Evolutionary conservation across 2,113 vertebrate genomes (phyloP), one percentile per base, ranked within the genome.

Genomic region (Rutilus rutilus): DNA sequence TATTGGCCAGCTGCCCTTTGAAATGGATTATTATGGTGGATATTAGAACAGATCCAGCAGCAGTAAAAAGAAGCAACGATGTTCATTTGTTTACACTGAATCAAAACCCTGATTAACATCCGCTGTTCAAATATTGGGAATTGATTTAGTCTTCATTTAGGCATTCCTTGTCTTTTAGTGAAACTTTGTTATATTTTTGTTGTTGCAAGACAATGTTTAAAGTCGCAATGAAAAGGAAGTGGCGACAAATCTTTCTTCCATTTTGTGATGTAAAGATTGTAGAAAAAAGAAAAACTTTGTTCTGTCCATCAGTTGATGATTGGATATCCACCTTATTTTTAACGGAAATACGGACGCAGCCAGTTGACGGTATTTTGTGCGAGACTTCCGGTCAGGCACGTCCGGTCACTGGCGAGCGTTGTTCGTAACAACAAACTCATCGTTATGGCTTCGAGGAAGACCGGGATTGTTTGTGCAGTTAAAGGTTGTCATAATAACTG

Each of bases 1-100:
- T 62, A 64, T 27, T 78, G 19, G 57, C 30, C 76, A 78, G 52
- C 76, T 78, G 76, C 54, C 12, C 77, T 79, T 42, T 42, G 12
- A 60, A 60, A 12, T 79, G 23, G 19, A 59, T 79, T 60, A 33
- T 78, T 39, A 39, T 8, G 11, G 33, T 42, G 54, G 54, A 60
- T 30, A 33, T n/a, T 17, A 2, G 12, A 77, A 77, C 15, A 50
- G 12, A 9, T n/a, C 12, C 54, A 79, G 54, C 36, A 25, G 11
- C 36, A 23, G 15, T 36, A 19, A 69, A 69, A 69, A 33, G 2
- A 36, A 36, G 30, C 27, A 42, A 42, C 5, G 21, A 10, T 71
- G 33, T 71, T 11, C 36, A 39, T 23, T 71, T 39, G 19, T 71
- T 71, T 39, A 71, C 4, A 71, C 19, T 12, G 19, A 12, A 71